A percentile compares a stretch with the other conserved stretches of the same genome.
phyloP scores from a whole-genome alignment of 2,888 invertebrate species.

The Tuta absoluta region DNA sequence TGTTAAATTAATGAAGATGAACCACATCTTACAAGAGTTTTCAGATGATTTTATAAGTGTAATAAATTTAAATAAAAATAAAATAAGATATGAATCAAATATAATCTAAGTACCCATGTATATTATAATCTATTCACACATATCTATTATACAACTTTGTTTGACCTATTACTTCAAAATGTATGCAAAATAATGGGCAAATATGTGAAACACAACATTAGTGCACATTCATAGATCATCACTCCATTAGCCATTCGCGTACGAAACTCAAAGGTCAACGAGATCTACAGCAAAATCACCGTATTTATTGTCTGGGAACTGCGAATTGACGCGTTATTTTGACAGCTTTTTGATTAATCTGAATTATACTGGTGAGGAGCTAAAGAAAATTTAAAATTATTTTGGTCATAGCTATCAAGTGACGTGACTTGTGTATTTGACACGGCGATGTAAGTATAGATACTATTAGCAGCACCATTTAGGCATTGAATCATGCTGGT shows the following conservation, averaged over 20 bases:
- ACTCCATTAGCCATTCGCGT: not conserved
- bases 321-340: not conserved
- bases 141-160: not conserved
- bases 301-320: constrained; percentile 10
- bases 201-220: constrained; percentile 3
- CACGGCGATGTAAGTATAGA: no score
- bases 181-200: not conserved
- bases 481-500: no score
- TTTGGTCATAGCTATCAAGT: no score
- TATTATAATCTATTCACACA: not conserved
- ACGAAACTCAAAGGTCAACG: not conserved
- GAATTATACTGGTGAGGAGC: no score
- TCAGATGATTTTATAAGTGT: no score
- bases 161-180: not conserved
- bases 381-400: no score
- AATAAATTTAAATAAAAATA: no score
- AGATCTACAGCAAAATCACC: constrained; percentile 1
- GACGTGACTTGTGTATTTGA: no score
- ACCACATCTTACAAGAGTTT: no score
- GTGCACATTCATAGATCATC: constrained; percentile 7
- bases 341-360: not conserved
- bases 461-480: no score
- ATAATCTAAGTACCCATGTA: not conserved
- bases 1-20: no score
- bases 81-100: no score